Percentiles rank a stretch among this genome's conserved stretches.
phyloP scores from a whole-genome alignment of 2,113 vertebrate species.

The Chaenocephalus aceratus region DNA sequence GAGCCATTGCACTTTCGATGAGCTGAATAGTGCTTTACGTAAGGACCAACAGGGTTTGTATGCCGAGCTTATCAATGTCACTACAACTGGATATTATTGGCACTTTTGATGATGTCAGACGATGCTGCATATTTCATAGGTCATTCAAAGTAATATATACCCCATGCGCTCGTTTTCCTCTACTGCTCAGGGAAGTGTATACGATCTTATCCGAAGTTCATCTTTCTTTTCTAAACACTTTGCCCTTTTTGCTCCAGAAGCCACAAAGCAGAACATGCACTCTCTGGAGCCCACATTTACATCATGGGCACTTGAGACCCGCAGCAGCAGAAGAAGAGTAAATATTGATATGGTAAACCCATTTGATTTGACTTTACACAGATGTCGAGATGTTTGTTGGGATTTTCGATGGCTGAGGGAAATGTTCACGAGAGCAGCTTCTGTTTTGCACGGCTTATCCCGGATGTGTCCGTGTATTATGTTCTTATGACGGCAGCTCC shows the following conservation, averaged over 20 bases:
- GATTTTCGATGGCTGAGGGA: neutral
- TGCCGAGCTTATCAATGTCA: too few relatives aligned
- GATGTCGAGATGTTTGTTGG: conserved; percentile 33
- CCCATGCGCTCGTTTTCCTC: neutral
- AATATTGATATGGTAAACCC: conserved; percentile 39
- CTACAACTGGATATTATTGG: too few relatives aligned
- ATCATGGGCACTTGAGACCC: neutral
- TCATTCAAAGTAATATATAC: too few relatives aligned
- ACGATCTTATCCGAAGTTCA: too few relatives aligned
- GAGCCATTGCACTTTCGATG: too few relatives aligned
- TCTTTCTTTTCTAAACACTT: too few relatives aligned
- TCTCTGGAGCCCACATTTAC: conserved; percentile 46
- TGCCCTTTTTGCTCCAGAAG: too few relatives aligned
- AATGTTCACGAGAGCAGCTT: neutral
- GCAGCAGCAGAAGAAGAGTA: conserved; percentile 31
- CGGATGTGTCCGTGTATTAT: neutral
- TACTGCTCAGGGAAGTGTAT: neutral
- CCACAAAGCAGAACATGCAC: neutral
- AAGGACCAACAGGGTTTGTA: too few relatives aligned
- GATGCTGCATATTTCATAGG: too few relatives aligned
- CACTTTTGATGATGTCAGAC: too few relatives aligned
- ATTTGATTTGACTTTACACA: conserved; percentile 45
- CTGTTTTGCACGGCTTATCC: neutral
- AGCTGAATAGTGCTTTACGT: too few relatives aligned
- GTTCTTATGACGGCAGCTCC: neutral